A percentile compares a stretch with the other conserved stretches of the same genome.
Conservation (phyloP, 2,888 invertebrate species). For the Mimumesa dahlbomi region DNA sequence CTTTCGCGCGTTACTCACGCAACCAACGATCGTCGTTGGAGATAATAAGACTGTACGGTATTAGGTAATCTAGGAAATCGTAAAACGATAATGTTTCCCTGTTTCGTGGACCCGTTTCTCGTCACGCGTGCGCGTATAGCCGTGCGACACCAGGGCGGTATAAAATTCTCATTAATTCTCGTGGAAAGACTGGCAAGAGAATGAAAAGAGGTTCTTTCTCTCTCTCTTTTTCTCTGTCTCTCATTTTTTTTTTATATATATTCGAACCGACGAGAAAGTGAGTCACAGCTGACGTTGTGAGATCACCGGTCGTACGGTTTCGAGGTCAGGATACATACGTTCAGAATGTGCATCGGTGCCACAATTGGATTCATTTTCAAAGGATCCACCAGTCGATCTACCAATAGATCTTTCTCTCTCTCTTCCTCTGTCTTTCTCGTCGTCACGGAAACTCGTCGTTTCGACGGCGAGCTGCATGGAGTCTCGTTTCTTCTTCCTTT, state of each 20-base stretch:
- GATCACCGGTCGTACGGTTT: conserved; percentile 43
- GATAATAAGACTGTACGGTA: too few species aligned
- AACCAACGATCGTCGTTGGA: too few species aligned
- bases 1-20: too few species aligned
- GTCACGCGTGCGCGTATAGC: not conserved
- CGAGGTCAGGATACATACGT: conserved; percentile 35
- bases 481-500: conserved; percentile 11
- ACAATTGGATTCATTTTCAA: not conserved
- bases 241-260: too few species aligned
- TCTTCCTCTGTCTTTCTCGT: too few species aligned
- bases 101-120: not conserved
- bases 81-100: too few species aligned
- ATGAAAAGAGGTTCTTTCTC: conserved; percentile 32
- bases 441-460: too few species aligned
- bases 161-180: conserved; percentile 34
- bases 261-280: conserved; percentile 47
- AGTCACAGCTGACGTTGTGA: conserved; percentile 56
- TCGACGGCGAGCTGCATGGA: conserved; percentile 6
- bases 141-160: conserved; percentile 6
- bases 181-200: not conserved
- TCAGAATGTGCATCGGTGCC: conserved; percentile 23
- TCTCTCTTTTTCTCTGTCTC: too few species aligned
- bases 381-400: conserved; percentile 1
- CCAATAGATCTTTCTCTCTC: too few species aligned
- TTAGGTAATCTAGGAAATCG: too few species aligned